Evolutionary conservation across 2,797 vertebrate genomes (phyloP).

Genomic region (Microctenopoma steveboyesi): DNA sequence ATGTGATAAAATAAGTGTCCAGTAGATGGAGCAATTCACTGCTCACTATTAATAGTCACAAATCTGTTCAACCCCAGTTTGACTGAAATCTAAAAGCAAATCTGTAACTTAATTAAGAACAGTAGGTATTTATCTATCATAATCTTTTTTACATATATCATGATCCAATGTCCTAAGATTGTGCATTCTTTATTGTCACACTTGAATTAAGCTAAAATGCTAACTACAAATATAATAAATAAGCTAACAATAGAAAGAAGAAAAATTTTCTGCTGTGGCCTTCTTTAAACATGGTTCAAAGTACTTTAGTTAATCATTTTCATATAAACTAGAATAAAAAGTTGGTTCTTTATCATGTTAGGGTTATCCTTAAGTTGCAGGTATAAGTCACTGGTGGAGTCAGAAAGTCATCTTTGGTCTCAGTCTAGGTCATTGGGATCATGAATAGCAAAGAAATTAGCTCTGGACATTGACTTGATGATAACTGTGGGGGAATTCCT

Average conservation of each 20-base stretch:
- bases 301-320: not conserved
- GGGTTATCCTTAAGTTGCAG: not conserved
- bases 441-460: slow-evolving; percentile 31
- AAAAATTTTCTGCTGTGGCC: not conserved
- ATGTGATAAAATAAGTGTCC: slow-evolving; percentile 15
- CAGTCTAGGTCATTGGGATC: slow-evolving; percentile 27
- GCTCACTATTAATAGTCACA: not conserved
- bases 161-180: no score
- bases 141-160: no score
- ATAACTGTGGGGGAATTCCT: slow-evolving; percentile 39
- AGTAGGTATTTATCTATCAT: not conserved
- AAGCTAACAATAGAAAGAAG: no score
- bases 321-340: not conserved
- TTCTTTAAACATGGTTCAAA: not conserved
- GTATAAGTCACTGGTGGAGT: no score
- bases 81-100: not conserved
- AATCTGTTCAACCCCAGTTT: not conserved
- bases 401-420: slow-evolving; percentile 2
- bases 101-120: not conserved
- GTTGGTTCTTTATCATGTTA: not conserved
- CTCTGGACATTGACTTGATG: slow-evolving; percentile 18
- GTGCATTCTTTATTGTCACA: no score
- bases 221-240: not conserved
- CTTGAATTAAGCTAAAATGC: not conserved
- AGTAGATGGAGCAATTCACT: slow-evolving; percentile 41